Conservation (phyloP, 1,140 invertebrate genomes). For the Danaus plexippus region DNA sequence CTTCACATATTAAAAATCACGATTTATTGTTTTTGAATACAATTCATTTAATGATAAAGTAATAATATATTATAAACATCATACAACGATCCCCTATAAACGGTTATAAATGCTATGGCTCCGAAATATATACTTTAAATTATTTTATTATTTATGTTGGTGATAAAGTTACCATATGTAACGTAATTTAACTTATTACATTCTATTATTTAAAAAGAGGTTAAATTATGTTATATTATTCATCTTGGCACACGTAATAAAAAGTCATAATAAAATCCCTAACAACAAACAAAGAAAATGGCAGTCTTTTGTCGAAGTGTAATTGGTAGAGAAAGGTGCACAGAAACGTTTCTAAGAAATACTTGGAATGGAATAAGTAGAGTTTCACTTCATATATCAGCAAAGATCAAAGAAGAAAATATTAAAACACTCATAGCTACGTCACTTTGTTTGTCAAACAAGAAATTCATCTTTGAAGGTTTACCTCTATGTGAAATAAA, state of each 20-base stretch:
- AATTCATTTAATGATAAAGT: no score
- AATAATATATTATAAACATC: no score
- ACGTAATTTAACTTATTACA: not conserved
- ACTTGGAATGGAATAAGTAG: conserved; percentile 7
- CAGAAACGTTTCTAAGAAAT: conserved; percentile 6
- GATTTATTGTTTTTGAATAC: no score
- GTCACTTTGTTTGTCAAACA: conserved; percentile 27
- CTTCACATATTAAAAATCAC: no score
- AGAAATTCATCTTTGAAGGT: conserved; percentile 32
- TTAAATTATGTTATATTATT: no score
- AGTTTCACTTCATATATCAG: conserved; percentile 10
- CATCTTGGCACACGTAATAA: conserved; percentile 2
- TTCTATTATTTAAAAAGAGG: not conserved
- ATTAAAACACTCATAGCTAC: conserved; percentile 27
- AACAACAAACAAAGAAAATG: conserved; percentile 4
- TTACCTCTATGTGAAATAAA: conserved; percentile 26
- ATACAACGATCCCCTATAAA: no score
- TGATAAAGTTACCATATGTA: no score
- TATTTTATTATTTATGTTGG: no score
- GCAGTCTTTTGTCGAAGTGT: no score
- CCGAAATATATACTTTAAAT: no score
- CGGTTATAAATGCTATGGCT: no score
- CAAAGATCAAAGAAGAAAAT: conserved; percentile 28
- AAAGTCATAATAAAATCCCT: conserved; percentile 2
- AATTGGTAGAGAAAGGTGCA: no score